Conservation (phyloP, 2,797 vertebrate genomes). For the Peromyscus attwateri region DNA sequence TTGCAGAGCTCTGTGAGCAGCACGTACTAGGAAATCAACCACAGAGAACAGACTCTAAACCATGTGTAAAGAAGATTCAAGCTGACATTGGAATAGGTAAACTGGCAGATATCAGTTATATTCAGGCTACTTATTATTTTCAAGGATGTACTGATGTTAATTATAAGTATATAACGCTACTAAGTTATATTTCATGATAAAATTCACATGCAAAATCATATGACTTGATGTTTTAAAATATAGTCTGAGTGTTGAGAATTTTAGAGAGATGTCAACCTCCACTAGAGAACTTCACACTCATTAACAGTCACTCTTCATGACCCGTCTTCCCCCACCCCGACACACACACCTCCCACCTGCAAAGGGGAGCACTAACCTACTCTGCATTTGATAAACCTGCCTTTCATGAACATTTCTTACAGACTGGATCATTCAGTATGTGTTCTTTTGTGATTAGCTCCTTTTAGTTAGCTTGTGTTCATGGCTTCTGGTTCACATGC, state of each 20-base stretch:
- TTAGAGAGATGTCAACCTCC: neutral
- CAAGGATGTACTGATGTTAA: neutral
- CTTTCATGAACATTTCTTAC: neutral
- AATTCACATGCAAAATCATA: neutral
- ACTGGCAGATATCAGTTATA: neutral
- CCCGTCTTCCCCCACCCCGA: rapidly evolving
- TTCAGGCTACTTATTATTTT: neutral
- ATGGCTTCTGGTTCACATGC: neutral
- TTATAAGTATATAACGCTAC: neutral
- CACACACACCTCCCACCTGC: no score
- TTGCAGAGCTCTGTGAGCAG: neutral
- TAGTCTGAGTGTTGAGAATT: neutral
- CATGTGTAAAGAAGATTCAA: slow-evolving; percentile 19
- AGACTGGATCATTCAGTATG: no score
- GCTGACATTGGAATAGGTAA: neutral
- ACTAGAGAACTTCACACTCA: neutral
- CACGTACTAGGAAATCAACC: neutral
- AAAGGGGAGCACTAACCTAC: no score
- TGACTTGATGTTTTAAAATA: slow-evolving; percentile 25
- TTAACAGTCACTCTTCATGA: neutral
- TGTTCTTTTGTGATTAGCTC: neutral
- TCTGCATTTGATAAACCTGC: neutral
- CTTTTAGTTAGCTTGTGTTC: neutral
- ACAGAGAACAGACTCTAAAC: neutral
- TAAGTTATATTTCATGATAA: neutral